Percentiles rank a stretch among this genome's conserved stretches.
These are phyloP conservation scores for Biston stratarius DNA, from an alignment of 2,888 invertebrate species.

Conservation along the genomic window DNA sequence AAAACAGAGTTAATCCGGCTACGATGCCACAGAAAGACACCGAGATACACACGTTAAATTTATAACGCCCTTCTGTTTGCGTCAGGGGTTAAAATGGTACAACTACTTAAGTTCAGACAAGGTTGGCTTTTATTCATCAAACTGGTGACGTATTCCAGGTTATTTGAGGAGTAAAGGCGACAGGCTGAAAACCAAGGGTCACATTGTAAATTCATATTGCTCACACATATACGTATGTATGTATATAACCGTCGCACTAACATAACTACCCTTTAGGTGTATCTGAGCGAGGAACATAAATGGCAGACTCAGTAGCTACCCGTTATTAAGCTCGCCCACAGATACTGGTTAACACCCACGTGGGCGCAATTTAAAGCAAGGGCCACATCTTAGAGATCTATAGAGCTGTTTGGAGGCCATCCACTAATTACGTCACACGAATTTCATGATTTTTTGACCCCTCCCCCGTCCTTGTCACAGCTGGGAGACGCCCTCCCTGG, in stretches of 20 bases:
- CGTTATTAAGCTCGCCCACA: constrained; percentile 19
- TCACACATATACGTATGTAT: neutral
- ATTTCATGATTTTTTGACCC: no score
- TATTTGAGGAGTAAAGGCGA: neutral
- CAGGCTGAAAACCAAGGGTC: neutral
- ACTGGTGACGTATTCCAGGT: neutral
- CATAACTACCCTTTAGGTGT: constrained; percentile 3
- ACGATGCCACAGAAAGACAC: no score
- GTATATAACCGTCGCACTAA: constrained; percentile 1
- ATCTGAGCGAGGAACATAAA: constrained; percentile 11
- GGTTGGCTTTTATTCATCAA: neutral
- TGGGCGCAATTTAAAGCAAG: neutral
- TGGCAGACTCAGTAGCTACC: constrained; percentile 6
- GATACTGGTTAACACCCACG: constrained; percentile 12
- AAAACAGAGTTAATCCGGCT: no score
- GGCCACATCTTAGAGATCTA: neutral
- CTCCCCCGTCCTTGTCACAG: no score
- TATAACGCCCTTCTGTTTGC: no score
- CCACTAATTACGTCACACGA: no score
- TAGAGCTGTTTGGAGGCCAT: no score
- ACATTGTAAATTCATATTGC: constrained; percentile 8
- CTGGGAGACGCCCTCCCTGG: no score
- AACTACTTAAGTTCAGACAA: neutral
- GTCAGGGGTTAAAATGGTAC: neutral
- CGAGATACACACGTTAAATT: no score